Evolutionary conservation across 92 coral and sea anemone species (phyloP).

Genomic region (Zoanthus sociatus): DNA sequence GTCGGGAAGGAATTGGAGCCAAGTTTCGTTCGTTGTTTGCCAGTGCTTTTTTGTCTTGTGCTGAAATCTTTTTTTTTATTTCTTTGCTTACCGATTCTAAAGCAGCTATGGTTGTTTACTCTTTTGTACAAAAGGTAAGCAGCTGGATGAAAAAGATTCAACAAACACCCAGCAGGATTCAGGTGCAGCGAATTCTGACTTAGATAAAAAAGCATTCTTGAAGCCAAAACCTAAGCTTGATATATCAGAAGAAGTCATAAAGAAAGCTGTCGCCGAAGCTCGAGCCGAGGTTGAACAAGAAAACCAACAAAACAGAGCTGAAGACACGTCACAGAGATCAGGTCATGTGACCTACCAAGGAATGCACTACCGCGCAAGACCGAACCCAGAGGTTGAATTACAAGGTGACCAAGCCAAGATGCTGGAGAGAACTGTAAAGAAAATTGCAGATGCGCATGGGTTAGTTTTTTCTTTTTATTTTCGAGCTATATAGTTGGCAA

Average conservation of each 20-base stretch:
- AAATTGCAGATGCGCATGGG: not conserved
- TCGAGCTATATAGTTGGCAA: too few relatives aligned
- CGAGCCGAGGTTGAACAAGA: slow-evolving; percentile 17
- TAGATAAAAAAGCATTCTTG: not conserved
- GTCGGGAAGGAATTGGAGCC: too few relatives aligned
- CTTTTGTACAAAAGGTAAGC: not conserved
- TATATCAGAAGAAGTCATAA: not conserved
- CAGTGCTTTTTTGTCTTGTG: too few relatives aligned
- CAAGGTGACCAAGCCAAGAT: not conserved
- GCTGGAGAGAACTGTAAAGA: slow-evolving; percentile 13
- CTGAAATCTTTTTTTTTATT: too few relatives aligned
- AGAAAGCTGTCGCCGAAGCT: slow-evolving; percentile 23
- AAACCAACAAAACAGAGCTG: not conserved
- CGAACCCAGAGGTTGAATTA: slow-evolving; percentile 15
- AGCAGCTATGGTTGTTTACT: not conserved
- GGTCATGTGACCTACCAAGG: slow-evolving; percentile 3
- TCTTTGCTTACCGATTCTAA: too few relatives aligned
- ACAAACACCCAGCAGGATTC: not conserved
- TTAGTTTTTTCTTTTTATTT: not conserved
- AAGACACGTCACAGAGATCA: not conserved
- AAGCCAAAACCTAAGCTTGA: not conserved
- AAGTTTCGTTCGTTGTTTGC: too few relatives aligned
- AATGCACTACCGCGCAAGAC: slow-evolving; percentile 30
- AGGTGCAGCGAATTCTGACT: not conserved
- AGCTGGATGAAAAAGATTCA: not conserved